Evolutionary conservation across 2,888 invertebrate species (phyloP).

Genomic region (Teinopalpus imperialis): DNA sequence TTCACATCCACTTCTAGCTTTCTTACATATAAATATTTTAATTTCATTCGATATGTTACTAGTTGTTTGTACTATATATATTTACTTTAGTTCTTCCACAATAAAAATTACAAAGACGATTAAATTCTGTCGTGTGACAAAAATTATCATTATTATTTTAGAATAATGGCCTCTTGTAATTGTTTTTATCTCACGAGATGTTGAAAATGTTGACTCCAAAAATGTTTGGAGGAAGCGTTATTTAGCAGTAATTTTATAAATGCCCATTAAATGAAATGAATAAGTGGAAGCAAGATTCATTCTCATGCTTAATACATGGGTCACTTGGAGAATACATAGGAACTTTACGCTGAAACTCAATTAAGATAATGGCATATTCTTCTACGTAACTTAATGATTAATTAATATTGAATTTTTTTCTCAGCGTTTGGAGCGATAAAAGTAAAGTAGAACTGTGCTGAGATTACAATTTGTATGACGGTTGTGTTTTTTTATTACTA

Average conservation of each 20-base stretch:
- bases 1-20: too few species aligned
- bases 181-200: constrained; percentile 21
- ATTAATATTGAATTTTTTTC: background rate
- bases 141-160: constrained; percentile 15
- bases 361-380: constrained; percentile 6
- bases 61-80: too few species aligned
- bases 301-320: constrained; percentile 19
- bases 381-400: constrained; percentile 1
- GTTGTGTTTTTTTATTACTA: too few species aligned
- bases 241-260: constrained; percentile 20
- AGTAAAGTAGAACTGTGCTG: too few species aligned
- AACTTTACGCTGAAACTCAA: constrained; percentile 14
- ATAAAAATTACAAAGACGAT: too few species aligned
- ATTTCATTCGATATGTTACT: too few species aligned
- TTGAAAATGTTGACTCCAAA: constrained; percentile 18
- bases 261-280: constrained; percentile 15
- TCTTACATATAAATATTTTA: too few species aligned
- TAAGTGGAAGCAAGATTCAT: constrained; percentile 21
- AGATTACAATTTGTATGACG: too few species aligned
- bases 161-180: constrained; percentile 17
- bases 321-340: constrained; percentile 5
- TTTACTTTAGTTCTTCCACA: too few species aligned
- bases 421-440: too few species aligned
- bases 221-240: constrained; percentile 20
- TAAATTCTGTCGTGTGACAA: constrained; percentile 12